A percentile compares a stretch with the other conserved stretches of the same genome.
phyloP scores from a whole-genome alignment of 2,797 vertebrate species.

The Parambassis ranga region DNA sequence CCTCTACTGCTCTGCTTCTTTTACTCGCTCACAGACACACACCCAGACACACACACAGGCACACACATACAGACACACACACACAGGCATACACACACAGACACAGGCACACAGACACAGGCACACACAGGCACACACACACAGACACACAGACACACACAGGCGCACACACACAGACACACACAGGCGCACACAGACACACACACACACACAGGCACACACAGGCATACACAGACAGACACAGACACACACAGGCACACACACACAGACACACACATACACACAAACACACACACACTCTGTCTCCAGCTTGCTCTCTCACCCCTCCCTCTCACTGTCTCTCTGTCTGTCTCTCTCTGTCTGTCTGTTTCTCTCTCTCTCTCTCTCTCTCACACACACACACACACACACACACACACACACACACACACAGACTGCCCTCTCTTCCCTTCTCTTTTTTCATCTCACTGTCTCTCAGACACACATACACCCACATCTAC shows the following conservation, averaged over 20 bases:
- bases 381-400: conserved; percentile 32
- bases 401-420: conserved; percentile 26
- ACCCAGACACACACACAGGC: not conserved
- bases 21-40: conserved; percentile 47
- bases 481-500: conserved; percentile 64
- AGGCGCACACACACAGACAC: too few species aligned
- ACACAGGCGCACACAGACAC: conserved; percentile 22
- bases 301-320: conserved; percentile 45
- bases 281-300: conserved; percentile 37
- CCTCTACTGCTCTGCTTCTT: conserved; percentile 42
- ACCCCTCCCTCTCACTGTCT: conserved; percentile 45
- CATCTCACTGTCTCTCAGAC: conserved; percentile 56
- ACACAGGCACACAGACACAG: conserved; percentile 38
- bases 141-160: conserved; percentile 39
- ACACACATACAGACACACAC: conserved; percentile 11
- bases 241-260: conserved; percentile 39
- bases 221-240: too few species aligned
- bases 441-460: conserved; percentile 65
- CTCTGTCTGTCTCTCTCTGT: conserved; percentile 37
- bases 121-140: conserved; percentile 37
- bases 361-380: conserved; percentile 2
- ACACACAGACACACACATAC: conserved; percentile 40
- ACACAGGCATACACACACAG: conserved; percentile 7
- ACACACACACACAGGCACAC: conserved; percentile 41
- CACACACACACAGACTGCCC: conserved; percentile 43